phyloP scores from a whole-genome alignment of 1,140 invertebrate genomes.

The Apis mellifera region DNA sequence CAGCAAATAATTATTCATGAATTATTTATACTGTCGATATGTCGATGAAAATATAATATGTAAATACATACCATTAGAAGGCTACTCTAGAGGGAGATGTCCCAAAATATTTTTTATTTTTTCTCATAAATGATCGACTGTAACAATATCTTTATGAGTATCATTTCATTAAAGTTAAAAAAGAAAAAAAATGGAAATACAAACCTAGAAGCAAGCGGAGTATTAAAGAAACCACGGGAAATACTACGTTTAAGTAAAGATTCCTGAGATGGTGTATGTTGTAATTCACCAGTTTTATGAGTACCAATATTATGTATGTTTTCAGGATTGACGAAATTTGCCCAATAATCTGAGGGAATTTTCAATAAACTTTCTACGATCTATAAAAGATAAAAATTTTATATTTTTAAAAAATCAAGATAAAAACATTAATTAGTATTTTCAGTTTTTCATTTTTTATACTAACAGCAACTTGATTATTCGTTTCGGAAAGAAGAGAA shows the following conservation, averaged over 20 bases:
- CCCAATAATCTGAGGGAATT: conserved; percentile 87
- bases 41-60: conserved; percentile 9
- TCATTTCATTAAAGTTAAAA: not conserved
- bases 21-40: not conserved
- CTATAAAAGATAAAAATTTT: conserved; percentile 66
- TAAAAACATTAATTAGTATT: not conserved
- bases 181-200: not conserved
- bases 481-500: conserved; percentile 85
- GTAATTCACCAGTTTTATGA: conserved; percentile 74
- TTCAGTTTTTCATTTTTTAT: not conserved
- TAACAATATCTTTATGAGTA: conserved; percentile 23
- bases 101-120: conserved; percentile 79
- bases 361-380: conserved; percentile 86
- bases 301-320: conserved; percentile 67
- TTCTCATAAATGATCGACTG: conserved; percentile 76
- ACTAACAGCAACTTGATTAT: conserved; percentile 83
- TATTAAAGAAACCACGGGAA: conserved; percentile 77
- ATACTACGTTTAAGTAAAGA: conserved; percentile 80
- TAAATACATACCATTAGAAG: conserved; percentile 63
- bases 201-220: conserved; percentile 74
- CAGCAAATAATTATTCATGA: not conserved
- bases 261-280: conserved; percentile 82
- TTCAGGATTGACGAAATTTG: conserved; percentile 82
- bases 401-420: not conserved
- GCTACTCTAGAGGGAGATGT: conserved; percentile 75